phyloP scores from a whole-genome alignment of 2,113 vertebrate species.

The Gymnorhina tibicen region DNA sequence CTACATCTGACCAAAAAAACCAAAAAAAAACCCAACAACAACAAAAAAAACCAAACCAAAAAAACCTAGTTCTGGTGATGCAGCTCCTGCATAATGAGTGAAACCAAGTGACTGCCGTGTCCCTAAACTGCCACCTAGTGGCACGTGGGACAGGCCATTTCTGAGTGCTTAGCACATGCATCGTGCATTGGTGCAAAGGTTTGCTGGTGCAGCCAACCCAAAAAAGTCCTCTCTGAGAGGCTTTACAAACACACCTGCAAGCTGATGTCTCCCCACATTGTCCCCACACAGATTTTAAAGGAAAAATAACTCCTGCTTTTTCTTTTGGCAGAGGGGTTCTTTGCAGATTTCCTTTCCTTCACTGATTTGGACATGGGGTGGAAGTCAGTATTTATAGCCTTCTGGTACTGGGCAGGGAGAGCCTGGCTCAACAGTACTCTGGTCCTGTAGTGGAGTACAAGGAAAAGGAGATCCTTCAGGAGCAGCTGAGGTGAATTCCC shows the following conservation, averaged over 20 bases:
- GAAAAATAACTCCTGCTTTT: neutral
- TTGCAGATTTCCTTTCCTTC: neutral
- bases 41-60: neutral
- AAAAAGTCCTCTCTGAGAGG: neutral
- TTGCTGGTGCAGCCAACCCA: neutral
- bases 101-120: conserved; percentile 16
- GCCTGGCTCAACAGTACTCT: neutral
- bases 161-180: fast-evolving
- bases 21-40: neutral
- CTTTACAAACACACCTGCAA: neutral
- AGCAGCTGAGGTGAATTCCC: neutral
- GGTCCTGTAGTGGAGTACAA: neutral
- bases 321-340: neutral
- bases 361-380: fast-evolving
- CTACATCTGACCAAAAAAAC: neutral
- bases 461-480: neutral
- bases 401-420: neutral
- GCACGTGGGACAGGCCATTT: neutral
- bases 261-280: neutral
- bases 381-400: neutral
- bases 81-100: neutral
- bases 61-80: neutral
- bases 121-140: conserved; percentile 77
- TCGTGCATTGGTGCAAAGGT: neutral
- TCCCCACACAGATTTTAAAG: neutral